Percentiles rank a stretch among this genome's conserved stretches.
Evolutionary conservation across 2,888 invertebrate genomes (phyloP).

Genomic region (Meghimatium bilineatum): DNA sequence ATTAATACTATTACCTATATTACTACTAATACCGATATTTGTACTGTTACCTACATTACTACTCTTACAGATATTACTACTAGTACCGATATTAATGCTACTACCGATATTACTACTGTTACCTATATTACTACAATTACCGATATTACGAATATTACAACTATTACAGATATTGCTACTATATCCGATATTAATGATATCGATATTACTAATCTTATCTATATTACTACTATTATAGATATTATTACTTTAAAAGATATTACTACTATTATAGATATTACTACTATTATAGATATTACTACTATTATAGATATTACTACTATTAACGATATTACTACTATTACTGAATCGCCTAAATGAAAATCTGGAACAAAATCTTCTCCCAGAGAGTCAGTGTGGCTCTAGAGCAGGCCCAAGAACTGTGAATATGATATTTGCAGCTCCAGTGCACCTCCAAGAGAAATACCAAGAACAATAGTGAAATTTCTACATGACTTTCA

Average conservation of each 20-base stretch:
- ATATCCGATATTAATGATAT: neutral
- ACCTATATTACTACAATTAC: conserved; percentile 7
- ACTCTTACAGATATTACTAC: neutral
- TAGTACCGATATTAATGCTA: neutral
- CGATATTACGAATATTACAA: neutral
- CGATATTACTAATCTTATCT: neutral
- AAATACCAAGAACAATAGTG: no score
- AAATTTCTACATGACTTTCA: no score
- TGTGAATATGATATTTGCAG: no score
- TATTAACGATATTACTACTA: neutral
- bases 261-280: no score
- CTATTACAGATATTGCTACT: neutral
- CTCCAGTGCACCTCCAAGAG: no score
- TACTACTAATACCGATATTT: neutral
- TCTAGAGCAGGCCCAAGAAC: no score
- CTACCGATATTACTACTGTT: conserved; percentile 4
- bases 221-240: neutral
- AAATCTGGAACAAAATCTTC: no score
- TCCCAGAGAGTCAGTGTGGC: no score
- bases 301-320: neutral
- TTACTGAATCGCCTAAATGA: no score
- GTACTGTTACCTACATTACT: conserved; percentile 9
- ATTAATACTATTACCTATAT: conserved; percentile 23
- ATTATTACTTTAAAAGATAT: no score
- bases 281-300: no score